Evolutionary conservation across 2,888 invertebrate genomes (phyloP).

Genomic region (Polymixis flavicincta): DNA sequence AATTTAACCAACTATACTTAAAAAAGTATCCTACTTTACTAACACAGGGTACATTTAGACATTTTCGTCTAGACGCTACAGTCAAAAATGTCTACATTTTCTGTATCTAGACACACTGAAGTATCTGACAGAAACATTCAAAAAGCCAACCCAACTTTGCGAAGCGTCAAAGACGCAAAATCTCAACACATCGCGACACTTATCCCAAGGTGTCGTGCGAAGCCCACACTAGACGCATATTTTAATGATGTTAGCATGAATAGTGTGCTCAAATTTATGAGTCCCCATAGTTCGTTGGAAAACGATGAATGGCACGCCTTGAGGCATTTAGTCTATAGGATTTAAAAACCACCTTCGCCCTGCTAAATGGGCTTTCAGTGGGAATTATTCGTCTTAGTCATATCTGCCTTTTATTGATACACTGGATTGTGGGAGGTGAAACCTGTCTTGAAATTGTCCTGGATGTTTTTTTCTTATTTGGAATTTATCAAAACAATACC

Average conservation of each 20-base stretch:
- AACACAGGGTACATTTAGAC: too few species aligned
- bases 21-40: too few species aligned
- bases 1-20: not conserved
- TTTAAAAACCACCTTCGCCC: slow-evolving; percentile 36
- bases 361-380: slow-evolving; percentile 35
- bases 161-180: slow-evolving; percentile 16
- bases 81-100: too few species aligned
- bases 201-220: slow-evolving; percentile 8
- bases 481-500: not conserved
- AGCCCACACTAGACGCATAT: slow-evolving; percentile 50
- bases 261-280: slow-evolving; percentile 49
- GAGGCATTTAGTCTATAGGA: slow-evolving; percentile 34
- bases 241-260: slow-evolving; percentile 56
- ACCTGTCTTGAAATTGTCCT: not conserved
- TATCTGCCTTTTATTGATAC: not conserved
- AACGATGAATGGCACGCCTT: slow-evolving; percentile 52
- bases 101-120: not conserved
- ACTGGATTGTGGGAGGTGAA: not conserved
- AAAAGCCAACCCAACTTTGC: slow-evolving; percentile 3
- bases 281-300: slow-evolving; percentile 43
- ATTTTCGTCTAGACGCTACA: too few species aligned
- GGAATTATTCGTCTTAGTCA: slow-evolving; percentile 11
- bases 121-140: not conserved
- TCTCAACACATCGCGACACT: slow-evolving; percentile 14
- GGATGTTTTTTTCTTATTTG: not conserved